Conservation (phyloP, 2,113 vertebrate species). For the Trematocara variabile region DNA sequence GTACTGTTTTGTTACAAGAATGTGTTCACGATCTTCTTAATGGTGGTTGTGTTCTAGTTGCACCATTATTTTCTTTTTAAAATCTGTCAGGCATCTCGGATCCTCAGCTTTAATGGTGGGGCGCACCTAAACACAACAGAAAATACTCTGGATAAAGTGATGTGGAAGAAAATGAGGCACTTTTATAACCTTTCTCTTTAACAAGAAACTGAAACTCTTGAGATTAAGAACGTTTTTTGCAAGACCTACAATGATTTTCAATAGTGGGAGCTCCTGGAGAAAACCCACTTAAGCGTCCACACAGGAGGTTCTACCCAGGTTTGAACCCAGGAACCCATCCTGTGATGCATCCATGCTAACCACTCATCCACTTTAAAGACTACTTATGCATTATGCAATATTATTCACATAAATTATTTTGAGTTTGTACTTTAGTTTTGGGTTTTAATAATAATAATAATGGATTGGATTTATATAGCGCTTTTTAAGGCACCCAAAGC, state of each 20-base stretch:
- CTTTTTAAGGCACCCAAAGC: too few species aligned
- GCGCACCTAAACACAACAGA: background rate
- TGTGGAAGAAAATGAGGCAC: background rate
- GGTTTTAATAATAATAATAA: too few species aligned
- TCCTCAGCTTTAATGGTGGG: background rate
- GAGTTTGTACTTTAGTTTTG: background rate
- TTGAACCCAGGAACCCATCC: background rate
- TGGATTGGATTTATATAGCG: too few species aligned
- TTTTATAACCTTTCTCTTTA: background rate
- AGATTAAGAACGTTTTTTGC: background rate
- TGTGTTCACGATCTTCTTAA: background rate
- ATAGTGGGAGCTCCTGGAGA: background rate
- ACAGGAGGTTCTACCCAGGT: background rate
- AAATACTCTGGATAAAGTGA: background rate
- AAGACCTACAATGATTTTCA: background rate
- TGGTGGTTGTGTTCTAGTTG: background rate
- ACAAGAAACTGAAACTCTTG: background rate
- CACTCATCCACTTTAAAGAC: background rate
- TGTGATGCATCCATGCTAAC: background rate
- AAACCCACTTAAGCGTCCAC: background rate
- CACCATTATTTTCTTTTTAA: fast-evolving
- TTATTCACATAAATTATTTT: background rate
- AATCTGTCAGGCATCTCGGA: background rate
- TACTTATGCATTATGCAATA: too few species aligned
- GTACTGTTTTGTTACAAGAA: slow-evolving; percentile 6